These are phyloP conservation scores for Epinotia brunnichana DNA, from an alignment of 2,888 invertebrate genomes.

Conservation along the genomic window DNA sequence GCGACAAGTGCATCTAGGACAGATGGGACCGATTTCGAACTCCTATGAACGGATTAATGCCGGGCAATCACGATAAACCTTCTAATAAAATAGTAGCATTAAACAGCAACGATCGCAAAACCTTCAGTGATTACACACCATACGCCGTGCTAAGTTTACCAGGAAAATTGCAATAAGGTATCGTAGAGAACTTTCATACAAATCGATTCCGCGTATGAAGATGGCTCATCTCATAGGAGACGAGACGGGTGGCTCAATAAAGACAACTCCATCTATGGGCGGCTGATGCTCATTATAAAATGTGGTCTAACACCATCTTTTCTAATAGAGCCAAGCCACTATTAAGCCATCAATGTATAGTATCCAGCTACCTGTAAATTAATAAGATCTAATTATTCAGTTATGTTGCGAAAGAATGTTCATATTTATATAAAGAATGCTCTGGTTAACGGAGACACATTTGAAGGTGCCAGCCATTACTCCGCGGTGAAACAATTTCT, in stretches of 20 bases:
- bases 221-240: conserved; percentile 35
- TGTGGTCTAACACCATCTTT: conserved; percentile 34
- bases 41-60: background rate
- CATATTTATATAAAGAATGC: conserved; percentile 18
- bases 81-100: conserved; percentile 26
- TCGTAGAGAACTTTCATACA: conserved; percentile 34
- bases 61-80: conserved; percentile 21
- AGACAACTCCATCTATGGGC: conserved; percentile 24
- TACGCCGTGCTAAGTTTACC: conserved; percentile 8
- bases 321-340: conserved; percentile 30
- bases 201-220: conserved; percentile 40
- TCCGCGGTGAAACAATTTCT: conserved; percentile 33
- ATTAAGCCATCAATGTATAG: conserved; percentile 33
- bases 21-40: conserved; percentile 35
- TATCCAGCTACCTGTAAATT: conserved; percentile 4
- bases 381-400: conserved; percentile 24
- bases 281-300: conserved; percentile 33
- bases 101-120: conserved; percentile 16
- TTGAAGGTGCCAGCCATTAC: conserved; percentile 22
- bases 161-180: conserved; percentile 22
- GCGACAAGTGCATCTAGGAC: conserved; percentile 35
- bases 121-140: conserved; percentile 5
- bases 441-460: conserved; percentile 6
- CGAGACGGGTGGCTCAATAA: conserved; percentile 24
- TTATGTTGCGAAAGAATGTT: conserved; percentile 12